These are phyloP conservation scores for Temnothorax ravouxi DNA, from an alignment of 2,888 invertebrate species.

Conservation along the genomic window DNA sequence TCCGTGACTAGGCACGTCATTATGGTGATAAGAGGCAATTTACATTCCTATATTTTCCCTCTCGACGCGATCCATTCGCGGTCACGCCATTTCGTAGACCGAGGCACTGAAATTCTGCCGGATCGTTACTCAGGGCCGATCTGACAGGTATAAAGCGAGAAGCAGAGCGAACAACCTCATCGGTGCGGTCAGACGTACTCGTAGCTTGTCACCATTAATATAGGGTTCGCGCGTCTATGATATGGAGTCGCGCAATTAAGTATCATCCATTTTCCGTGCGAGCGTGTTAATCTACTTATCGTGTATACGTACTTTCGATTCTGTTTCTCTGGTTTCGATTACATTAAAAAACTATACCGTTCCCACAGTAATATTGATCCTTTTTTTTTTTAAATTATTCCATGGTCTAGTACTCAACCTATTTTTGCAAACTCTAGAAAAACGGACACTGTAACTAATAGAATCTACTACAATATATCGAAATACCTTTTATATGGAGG, in stretches of 20 bases:
- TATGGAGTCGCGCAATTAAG: conserved; percentile 53
- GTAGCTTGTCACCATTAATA: conserved; percentile 65
- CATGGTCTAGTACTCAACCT: background rate
- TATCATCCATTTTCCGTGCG: conserved; percentile 40
- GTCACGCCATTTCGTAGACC: conserved; percentile 73
- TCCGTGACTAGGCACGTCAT: conserved; percentile 61
- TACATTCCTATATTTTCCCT: conserved; percentile 78
- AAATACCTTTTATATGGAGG: background rate
- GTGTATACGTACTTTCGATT: background rate
- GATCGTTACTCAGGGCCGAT: conserved; percentile 76
- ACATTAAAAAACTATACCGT: background rate
- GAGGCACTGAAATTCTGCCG: conserved; percentile 70
- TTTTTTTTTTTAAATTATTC: background rate
- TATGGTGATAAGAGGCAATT: conserved; percentile 73
- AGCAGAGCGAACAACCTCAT: conserved; percentile 63
- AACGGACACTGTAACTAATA: background rate
- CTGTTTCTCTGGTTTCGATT: background rate
- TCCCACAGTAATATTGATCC: background rate
- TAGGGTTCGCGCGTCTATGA: conserved; percentile 13
- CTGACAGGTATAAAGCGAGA: conserved; percentile 70
- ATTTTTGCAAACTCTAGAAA: background rate
- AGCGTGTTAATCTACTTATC: conserved; percentile 4
- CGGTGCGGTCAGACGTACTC: conserved; percentile 52
- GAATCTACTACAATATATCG: background rate
- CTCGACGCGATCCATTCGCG: conserved; percentile 74